phyloP scores from a whole-genome alignment of 2,888 invertebrate genomes.

The Eucera pruinosa region DNA sequence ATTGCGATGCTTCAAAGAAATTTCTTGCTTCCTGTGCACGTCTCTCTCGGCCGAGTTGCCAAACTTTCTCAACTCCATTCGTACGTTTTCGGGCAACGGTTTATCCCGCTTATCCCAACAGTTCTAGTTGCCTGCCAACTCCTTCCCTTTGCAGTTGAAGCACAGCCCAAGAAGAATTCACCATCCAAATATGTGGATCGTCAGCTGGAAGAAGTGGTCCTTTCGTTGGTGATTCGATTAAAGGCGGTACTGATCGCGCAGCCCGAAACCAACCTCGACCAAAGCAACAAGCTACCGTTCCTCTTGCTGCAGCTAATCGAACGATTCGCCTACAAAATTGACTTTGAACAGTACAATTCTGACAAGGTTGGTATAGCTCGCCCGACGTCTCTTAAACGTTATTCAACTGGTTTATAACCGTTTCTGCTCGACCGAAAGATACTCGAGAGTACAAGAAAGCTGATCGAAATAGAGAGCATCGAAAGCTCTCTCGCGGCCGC shows the following conservation, averaged over 20 bases:
- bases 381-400: too few relatives aligned
- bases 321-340: conserved; percentile 74
- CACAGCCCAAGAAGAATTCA: conserved; percentile 21
- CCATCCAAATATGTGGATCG: conserved; percentile 44
- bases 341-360: conserved; percentile 57
- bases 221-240: conserved; percentile 69
- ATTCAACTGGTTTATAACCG: too few relatives aligned
- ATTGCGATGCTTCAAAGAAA: conserved; percentile 86
- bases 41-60: conserved; percentile 81
- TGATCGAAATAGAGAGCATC: conserved; percentile 68
- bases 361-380: conserved; percentile 38
- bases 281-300: conserved; percentile 71
- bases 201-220: conserved; percentile 68
- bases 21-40: conserved; percentile 81
- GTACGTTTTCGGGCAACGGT: conserved; percentile 76
- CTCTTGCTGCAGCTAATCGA: conserved; percentile 77
- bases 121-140: too few relatives aligned
- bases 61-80: conserved; percentile 83
- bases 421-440: too few relatives aligned
- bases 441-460: conserved; percentile 70
- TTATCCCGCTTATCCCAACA: too few relatives aligned
- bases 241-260: conserved; percentile 64
- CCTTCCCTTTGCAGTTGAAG: neutral
- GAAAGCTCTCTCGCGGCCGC: conserved; percentile 64
- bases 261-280: conserved; percentile 71